phyloP scores from a whole-genome alignment of 1,140 invertebrate genomes.

The Riptortus pedestris region DNA sequence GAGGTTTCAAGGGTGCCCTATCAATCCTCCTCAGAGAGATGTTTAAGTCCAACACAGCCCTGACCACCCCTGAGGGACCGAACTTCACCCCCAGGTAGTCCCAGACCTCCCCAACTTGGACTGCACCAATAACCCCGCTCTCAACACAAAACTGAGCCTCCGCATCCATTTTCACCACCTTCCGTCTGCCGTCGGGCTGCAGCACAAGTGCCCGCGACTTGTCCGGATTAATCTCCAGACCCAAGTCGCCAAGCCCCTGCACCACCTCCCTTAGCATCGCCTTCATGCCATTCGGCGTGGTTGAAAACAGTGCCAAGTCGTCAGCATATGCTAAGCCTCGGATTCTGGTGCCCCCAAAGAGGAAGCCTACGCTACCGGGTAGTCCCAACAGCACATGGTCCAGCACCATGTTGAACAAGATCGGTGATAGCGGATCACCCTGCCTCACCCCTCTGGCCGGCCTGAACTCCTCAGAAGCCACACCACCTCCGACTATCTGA shows the following conservation, averaged over 20 bases:
- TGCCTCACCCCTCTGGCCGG: not conserved
- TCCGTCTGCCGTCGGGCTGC: not conserved
- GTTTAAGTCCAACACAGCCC: not conserved
- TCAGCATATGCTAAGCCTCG: not conserved
- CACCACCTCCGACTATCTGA: not conserved
- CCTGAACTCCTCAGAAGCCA: not conserved
- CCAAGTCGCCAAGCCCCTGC: not conserved
- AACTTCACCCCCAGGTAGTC: not conserved
- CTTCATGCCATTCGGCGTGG: not conserved
- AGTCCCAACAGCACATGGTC: not conserved
- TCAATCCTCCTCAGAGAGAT: not conserved
- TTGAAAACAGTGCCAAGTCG: not conserved
- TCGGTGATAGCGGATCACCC: not conserved
- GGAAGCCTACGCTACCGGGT: not conserved
- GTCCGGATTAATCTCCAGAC: not conserved
- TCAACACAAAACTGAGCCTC: not conserved
- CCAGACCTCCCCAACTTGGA: not conserved
- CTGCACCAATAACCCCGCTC: not conserved
- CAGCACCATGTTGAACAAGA: not conserved
- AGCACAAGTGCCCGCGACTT: not conserved
- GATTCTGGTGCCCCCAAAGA: not conserved
- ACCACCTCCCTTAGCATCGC: not conserved
- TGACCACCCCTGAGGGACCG: not conserved
- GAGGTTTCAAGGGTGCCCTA: not conserved
- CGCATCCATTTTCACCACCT: not conserved